Evolutionary conservation across 1,140 invertebrate genomes (phyloP), one percentile per base, ranked within the genome.

Genomic region (Lepidostoma basale): DNA sequence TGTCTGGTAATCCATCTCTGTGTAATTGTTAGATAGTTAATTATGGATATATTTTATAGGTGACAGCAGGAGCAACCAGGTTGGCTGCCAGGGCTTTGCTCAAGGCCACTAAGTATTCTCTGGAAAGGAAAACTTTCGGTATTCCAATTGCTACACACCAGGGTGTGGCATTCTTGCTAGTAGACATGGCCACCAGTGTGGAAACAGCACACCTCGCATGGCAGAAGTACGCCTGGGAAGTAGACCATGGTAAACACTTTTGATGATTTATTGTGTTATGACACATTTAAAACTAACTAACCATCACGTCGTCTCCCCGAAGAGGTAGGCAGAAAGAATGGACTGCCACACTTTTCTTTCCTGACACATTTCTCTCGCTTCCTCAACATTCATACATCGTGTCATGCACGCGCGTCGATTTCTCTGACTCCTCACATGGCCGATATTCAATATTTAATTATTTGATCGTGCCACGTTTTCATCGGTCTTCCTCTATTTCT

Each of bases 41-140:
- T 12, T 6, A 36, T 36, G 5, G 2, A 23, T 54, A 25, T 3
- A 23, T 33, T 30, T 66, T 70, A 59, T 58, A 92, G 90, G 92
- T 98, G 5, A 96, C 95, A 12, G 88, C 94, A 63, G 89, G 90
- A 25, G 95, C 97, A n/a, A 89, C 90, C 23, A 97, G 97, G 33
- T 77, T 99, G 30, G 93, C 96, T 4, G 90, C 94, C 75, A 86
- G 97, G 73, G 93, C 92, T 45, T 76, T 98, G 8, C 92, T 98
- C 75, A 97, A 99, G 84, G 95, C 97, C 1, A 89, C 90, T 0
- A 96, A 96, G 77, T 99, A 99, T 81, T 81, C 96, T 0, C 77
- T 96, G 54, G 95, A 99, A 82, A 88, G 97, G 33, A 98, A 98
- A 83, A 88, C 97, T 0, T 98, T 99, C 82, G 95, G 96, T 40